phyloP scores from a whole-genome alignment of 2,797 vertebrate genomes.

The Zenarchopterus dispar region DNA sequence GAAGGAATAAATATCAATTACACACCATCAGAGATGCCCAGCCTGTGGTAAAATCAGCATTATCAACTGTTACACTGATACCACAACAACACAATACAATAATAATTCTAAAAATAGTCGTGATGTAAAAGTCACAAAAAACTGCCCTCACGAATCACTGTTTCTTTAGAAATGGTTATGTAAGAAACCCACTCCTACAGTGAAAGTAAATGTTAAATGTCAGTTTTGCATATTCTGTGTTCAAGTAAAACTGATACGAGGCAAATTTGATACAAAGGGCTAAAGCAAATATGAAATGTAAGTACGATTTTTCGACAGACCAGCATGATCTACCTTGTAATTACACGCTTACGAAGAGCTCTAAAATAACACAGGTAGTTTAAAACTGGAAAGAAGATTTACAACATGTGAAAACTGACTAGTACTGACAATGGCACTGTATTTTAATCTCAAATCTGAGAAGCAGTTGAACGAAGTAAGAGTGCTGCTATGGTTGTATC shows the following conservation, averaged over 20 bases:
- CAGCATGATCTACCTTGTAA: constrained; percentile 22
- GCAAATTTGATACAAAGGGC: constrained; percentile 15
- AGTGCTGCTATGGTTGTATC: constrained; percentile 4
- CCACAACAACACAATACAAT: constrained; percentile 5
- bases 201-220: constrained; percentile 5
- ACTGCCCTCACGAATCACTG: constrained; percentile 18
- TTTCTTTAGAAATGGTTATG: constrained; percentile 5
- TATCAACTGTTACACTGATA: constrained; percentile 12
- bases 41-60: constrained; percentile 23
- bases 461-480: not conserved
- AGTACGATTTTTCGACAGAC: constrained; percentile 12
- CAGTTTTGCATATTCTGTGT: constrained; percentile 9
- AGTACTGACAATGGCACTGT: not conserved
- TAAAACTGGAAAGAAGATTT: constrained; percentile 19
- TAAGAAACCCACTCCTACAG: not conserved
- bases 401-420: not conserved
- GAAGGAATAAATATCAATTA: constrained; percentile 69
- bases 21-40: constrained; percentile 49
- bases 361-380: constrained; percentile 23
- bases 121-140: constrained; percentile 13
- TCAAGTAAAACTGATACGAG: constrained; percentile 12
- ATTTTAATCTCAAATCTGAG: constrained; percentile 14
- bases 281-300: not conserved
- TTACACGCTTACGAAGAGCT: constrained; percentile 26
- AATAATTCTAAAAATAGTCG: constrained; percentile 14